phyloP scores from a whole-genome alignment of 30 jellyfish, hydroid and myxozoan genomes.

The Pelagia noctiluca region DNA sequence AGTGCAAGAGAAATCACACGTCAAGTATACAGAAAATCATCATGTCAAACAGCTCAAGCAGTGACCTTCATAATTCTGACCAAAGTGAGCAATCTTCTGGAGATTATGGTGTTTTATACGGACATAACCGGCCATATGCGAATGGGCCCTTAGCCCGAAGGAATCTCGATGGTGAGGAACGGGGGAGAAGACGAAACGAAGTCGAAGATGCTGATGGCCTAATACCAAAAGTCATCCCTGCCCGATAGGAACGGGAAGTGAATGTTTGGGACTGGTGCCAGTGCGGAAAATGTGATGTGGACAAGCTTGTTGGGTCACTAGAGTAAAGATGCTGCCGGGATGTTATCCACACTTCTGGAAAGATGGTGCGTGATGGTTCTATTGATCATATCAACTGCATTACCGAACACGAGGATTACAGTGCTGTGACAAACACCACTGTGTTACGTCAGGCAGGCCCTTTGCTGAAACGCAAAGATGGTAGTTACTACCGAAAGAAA shows the following conservation, averaged over 20 bases:
- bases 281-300: background rate
- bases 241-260: slow-evolving; percentile 27
- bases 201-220: slow-evolving; percentile 10
- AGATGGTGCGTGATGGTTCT: slow-evolving; percentile 11
- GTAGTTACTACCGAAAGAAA: slow-evolving; percentile 19
- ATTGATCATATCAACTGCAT: background rate
- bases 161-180: slow-evolving; percentile 13
- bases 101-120: slow-evolving; percentile 16
- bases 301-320: background rate
- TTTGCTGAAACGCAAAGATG: slow-evolving; percentile 2
- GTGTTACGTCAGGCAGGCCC: slow-evolving; percentile 22
- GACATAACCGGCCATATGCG: slow-evolving; percentile 11
- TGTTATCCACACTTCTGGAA: slow-evolving; percentile 22
- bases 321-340: slow-evolving; percentile 13
- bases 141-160: slow-evolving; percentile 16
- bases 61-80: slow-evolving; percentile 14
- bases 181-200: slow-evolving; percentile 15
- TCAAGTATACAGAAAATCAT: background rate
- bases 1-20: background rate
- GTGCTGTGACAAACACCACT: slow-evolving; percentile 19
- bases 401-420: slow-evolving; percentile 23
- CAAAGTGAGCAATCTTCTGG: slow-evolving; percentile 12
- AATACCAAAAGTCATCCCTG: slow-evolving; percentile 15
- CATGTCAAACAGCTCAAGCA: background rate
- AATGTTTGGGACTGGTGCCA: background rate